Evolutionary conservation across 1,140 invertebrate species (phyloP).

Genomic region (Frieseomelitta varia): DNA sequence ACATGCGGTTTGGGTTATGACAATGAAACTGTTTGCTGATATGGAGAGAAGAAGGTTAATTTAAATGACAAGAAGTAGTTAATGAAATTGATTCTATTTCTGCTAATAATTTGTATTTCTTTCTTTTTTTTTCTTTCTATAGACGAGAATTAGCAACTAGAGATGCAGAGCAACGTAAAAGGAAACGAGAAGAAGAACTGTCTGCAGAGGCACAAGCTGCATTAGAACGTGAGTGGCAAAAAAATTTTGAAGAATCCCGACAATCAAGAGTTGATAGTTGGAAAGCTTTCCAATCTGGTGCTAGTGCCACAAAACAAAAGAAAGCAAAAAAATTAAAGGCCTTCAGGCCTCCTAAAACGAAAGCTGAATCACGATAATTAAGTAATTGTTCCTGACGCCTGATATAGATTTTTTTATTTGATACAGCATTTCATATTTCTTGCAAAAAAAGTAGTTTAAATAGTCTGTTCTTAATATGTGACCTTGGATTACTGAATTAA

Average conservation of each 20-base stretch:
- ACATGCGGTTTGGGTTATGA: conserved; percentile 97
- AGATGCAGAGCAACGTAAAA: conserved; percentile 96
- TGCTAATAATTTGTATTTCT: neutral
- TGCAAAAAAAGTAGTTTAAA: conserved; percentile 33
- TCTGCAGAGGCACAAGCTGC: conserved; percentile 95
- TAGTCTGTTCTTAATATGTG: conserved; percentile 2
- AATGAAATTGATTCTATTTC: neutral
- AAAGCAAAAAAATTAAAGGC: conserved; percentile 89
- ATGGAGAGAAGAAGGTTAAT: conserved; percentile 92
- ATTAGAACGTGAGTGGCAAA: conserved; percentile 96
- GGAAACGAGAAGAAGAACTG: conserved; percentile 96
- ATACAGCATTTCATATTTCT: conserved; percentile 54
- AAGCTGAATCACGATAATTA: conserved; percentile 95
- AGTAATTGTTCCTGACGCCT: conserved; percentile 29
- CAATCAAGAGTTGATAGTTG: conserved; percentile 97
- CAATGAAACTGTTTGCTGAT: conserved; percentile 99
- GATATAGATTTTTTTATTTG: conserved; percentile 46
- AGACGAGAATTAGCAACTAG: conserved; percentile 90
- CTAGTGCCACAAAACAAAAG: conserved; percentile 87
- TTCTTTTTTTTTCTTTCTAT: conserved; percentile 20
- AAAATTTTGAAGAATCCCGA: conserved; percentile 98
- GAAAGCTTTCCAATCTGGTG: conserved; percentile 94
- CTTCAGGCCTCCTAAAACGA: conserved; percentile 97
- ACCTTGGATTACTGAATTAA: conserved; percentile 4
- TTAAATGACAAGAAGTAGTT: neutral